These are phyloP conservation scores for Eupithecia vulgata DNA, from an alignment of 2,888 invertebrate genomes.

Conservation along the genomic window DNA sequence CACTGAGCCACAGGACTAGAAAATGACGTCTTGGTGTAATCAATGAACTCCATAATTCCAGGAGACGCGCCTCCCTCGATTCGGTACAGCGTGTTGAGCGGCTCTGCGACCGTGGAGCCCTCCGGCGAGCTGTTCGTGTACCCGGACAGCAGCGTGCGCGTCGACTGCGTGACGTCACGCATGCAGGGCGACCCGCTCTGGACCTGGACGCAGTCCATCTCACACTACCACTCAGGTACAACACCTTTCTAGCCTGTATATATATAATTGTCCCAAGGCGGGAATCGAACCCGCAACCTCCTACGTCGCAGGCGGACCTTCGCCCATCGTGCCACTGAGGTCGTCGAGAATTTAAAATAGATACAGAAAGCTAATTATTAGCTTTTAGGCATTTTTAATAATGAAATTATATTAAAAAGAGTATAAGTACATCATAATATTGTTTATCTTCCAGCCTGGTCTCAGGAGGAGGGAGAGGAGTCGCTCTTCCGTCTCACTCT, in stretches of 20 bases:
- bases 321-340: too few relatives aligned
- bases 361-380: too few relatives aligned
- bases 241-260: not conserved
- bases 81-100: constrained; percentile 89
- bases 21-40: not conserved
- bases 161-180: constrained; percentile 92
- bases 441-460: constrained; percentile 86
- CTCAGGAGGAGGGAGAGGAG: constrained; percentile 88
- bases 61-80: constrained; percentile 94
- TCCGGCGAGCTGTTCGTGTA: constrained; percentile 91
- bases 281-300: too few relatives aligned
- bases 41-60: constrained; percentile 51
- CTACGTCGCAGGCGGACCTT: too few relatives aligned
- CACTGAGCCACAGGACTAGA: not conserved
- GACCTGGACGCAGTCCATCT: constrained; percentile 93
- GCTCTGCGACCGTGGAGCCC: constrained; percentile 91
- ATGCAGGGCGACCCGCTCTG: constrained; percentile 92
- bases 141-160: constrained; percentile 91
- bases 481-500: constrained; percentile 92
- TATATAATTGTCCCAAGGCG: too few relatives aligned
- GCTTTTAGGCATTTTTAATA: too few relatives aligned
- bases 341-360: too few relatives aligned
- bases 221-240: constrained; percentile 90
- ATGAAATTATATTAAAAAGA: too few relatives aligned
- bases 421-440: too few relatives aligned